A percentile compares a stretch with the other conserved stretches of the same genome.
These are phyloP conservation scores for Carcina quercana DNA, from an alignment of 2,888 invertebrate species.

Conservation along the genomic window DNA sequence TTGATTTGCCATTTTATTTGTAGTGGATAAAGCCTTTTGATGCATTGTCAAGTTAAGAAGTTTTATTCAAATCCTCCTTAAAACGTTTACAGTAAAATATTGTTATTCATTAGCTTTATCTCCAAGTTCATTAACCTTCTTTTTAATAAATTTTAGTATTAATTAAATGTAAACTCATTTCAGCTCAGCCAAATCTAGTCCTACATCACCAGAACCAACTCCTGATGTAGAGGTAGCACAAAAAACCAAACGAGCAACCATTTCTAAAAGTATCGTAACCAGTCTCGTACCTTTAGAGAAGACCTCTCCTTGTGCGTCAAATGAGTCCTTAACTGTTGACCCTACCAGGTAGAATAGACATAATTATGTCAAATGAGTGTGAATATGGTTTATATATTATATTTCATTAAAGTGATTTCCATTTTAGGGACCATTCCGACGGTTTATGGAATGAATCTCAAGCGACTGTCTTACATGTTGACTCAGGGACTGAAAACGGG, in stretches of 20 bases:
- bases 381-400: background rate
- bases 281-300: constrained; percentile 64
- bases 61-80: too few relatives aligned
- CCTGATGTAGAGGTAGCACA: constrained; percentile 35
- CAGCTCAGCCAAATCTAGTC: constrained; percentile 77
- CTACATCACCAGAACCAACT: constrained; percentile 74
- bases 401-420: background rate
- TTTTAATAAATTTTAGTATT: too few relatives aligned
- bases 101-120: too few relatives aligned
- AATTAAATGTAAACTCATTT: constrained; percentile 20
- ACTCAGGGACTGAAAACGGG: constrained; percentile 79
- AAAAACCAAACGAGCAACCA: constrained; percentile 41
- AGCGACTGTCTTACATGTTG: constrained; percentile 85
- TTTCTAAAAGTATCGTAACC: constrained; percentile 46
- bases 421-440: constrained; percentile 84
- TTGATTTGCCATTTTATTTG: too few relatives aligned
- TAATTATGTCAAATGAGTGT: background rate
- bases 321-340: constrained; percentile 88
- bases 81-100: background rate
- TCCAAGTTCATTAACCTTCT: too few relatives aligned
- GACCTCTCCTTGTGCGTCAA: constrained; percentile 85
- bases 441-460: constrained; percentile 94
- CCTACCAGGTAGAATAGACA: constrained; percentile 65
- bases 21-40: too few relatives aligned
- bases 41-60: constrained; percentile 13